Base-by-base conservation (phyloP, 64 coral and sea anemone genomes). In the Pocillopora damicornis region DNA sequence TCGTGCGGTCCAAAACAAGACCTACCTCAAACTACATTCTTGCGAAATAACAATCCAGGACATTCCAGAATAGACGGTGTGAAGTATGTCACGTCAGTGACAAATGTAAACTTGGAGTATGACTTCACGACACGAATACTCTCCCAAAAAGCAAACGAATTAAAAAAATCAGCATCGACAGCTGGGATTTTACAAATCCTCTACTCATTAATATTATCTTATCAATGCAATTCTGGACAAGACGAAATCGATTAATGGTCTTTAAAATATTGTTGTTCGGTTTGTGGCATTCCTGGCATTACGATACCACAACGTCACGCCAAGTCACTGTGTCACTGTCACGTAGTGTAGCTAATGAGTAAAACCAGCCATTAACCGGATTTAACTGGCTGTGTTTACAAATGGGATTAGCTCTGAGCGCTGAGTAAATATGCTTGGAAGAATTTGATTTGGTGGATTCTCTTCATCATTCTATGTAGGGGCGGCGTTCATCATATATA, bases 21-120 rank as follows among this genome's bases (percentile, higher is more conserved):
- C 9, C 16, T 58, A 58, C 64, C 65, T 6, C 22, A 9, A 65
- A 68, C 36, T 67, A 30, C 80, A n/a, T 22, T 68, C 35, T 45
- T 35, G 20, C 63, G 80, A 83, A 72, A 72, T 72, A 20, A 58
- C 20, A 66, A 69, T 42, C 81, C 35, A 58, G 81, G 81, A 42
- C n/a, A 12, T 85, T 85, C 81, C 30, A 85, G 81, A 85, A 85
- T 25, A 45, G 18, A 8, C 26, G 35, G 9, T 18, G 36, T 15
- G 42, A 22, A 75, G 60, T 38, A 58, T 26, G 81, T 85, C 81
- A 85, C 38, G 81, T 20, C 58, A 73, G 68, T 65, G 37, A 15
- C 38, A n/a, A 58, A 7, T 69, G 7, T n/a, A 22, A 22, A 9
- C 25, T 17, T 5, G 16, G 35, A 65, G 17, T n/a, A 45, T 20